Conservation (phyloP, 2,113 vertebrate genomes). For the Pomatorhinus ruficollis region DNA sequence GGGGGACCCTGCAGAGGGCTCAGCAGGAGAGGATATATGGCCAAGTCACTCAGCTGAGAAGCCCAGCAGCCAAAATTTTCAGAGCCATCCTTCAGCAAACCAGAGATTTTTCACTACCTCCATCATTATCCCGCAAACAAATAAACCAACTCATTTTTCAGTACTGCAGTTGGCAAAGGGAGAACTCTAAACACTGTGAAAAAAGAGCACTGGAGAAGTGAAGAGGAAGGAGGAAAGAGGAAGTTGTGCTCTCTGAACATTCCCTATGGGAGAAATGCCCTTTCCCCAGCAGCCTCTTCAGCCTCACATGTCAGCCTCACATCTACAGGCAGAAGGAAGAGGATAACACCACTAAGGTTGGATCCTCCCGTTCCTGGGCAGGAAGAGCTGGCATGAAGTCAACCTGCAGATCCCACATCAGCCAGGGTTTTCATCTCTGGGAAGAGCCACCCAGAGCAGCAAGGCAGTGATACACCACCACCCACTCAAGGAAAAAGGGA, state of each 20-base stretch:
- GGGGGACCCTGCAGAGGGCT: slow-evolving; percentile 43
- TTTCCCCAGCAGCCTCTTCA: not conserved
- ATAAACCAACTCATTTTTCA: not conserved
- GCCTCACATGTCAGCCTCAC: accelerated
- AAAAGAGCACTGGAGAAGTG: not conserved
- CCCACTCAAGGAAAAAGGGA: not conserved
- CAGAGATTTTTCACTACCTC: not conserved
- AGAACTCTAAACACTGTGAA: not conserved
- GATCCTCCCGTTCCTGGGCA: not conserved
- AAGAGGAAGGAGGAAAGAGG: not conserved
- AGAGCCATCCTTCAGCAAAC: not conserved
- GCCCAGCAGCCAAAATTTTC: not conserved
- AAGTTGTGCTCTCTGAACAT: not conserved
- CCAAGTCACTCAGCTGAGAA: not conserved
- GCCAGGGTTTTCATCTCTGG: not conserved
- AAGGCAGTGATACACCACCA: not conserved
- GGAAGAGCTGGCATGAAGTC: not conserved
- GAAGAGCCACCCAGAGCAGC: not conserved
- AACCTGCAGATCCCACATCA: not conserved
- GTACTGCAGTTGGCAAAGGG: not conserved
- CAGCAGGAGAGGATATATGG: not conserved
- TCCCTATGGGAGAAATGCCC: not conserved
- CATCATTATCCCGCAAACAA: not conserved
- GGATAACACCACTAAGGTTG: not conserved
- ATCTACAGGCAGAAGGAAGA: not conserved